phyloP scores from a whole-genome alignment of 2,797 vertebrate species.

The Netta rufina region DNA sequence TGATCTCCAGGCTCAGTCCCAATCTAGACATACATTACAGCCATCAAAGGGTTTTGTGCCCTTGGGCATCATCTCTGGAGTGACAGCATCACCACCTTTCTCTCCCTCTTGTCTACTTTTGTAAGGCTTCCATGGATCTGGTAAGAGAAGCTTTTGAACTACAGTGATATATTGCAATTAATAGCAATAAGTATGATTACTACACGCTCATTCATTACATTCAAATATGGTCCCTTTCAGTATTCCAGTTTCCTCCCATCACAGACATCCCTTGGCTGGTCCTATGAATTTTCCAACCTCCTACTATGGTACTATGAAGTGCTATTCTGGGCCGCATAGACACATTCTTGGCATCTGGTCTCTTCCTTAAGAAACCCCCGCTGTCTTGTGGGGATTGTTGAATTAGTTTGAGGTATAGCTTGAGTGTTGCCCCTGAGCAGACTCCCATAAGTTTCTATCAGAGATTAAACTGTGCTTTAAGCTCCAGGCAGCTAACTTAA shows the following conservation, averaged over 20 bases:
- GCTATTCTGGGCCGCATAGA: not conserved
- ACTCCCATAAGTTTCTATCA: constrained; percentile 58
- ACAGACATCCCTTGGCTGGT: not conserved
- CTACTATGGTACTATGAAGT: not conserved
- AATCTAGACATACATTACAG: not conserved
- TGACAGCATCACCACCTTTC: not conserved
- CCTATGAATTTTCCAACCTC: not conserved
- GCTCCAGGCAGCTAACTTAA: constrained; percentile 59
- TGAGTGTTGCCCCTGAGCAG: constrained; percentile 40
- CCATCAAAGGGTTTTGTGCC: not conserved
- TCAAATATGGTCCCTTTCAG: not conserved
- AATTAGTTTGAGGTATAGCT: constrained; percentile 56
- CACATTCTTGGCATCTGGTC: constrained; percentile 8
- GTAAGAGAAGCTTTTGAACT: not conserved
- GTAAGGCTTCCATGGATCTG: not conserved
- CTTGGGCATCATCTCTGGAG: not conserved
- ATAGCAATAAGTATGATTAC: not conserved
- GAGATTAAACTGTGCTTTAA: constrained; percentile 63
- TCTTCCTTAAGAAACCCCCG: not conserved
- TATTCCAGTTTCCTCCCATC: not conserved
- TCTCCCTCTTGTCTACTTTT: not conserved
- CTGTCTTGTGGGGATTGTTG: not conserved
- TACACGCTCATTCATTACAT: not conserved
- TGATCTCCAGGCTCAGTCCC: not conserved
- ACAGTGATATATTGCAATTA: not conserved